A percentile compares a stretch with the other conserved stretches of the same genome.
These are phyloP conservation scores for Anguilla anguilla DNA, from an alignment of 2,797 vertebrate genomes.

Conservation along the genomic window DNA sequence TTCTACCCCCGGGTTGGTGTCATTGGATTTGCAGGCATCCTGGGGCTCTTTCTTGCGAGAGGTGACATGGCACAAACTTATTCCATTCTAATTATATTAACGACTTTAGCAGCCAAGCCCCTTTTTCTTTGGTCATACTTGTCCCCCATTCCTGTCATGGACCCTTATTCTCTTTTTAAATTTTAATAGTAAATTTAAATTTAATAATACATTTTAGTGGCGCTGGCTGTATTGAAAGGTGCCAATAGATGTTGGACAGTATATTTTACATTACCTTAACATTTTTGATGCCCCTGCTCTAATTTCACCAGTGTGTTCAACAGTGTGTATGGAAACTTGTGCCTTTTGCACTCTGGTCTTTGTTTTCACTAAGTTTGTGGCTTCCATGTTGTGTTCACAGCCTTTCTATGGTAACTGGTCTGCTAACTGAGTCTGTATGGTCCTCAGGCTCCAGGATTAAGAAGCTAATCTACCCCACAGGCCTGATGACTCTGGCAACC, in stretches of 20 bases:
- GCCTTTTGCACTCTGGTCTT: background rate
- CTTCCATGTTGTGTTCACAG: background rate
- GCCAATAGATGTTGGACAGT: background rate
- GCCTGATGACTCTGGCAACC: slow-evolving; percentile 83
- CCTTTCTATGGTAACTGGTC: background rate
- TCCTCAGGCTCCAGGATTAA: slow-evolving; percentile 85
- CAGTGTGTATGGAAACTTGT: background rate
- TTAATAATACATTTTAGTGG: no score
- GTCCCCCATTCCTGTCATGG: background rate
- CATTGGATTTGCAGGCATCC: slow-evolving; percentile 84
- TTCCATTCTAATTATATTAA: background rate
- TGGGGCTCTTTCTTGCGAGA: slow-evolving; percentile 87
- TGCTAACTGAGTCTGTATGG: background rate
- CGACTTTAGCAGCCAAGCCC: background rate
- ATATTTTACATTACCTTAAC: no score
- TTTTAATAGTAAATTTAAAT: background rate
- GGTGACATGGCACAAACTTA: slow-evolving; percentile 56
- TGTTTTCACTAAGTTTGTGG: background rate
- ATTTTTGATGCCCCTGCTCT: background rate
- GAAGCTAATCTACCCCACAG: slow-evolving; percentile 80
- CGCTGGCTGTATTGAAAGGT: background rate
- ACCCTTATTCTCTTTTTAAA: background rate
- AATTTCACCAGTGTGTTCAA: background rate
- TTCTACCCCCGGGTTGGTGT: slow-evolving; percentile 91
- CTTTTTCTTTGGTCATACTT: background rate